phyloP scores from a whole-genome alignment of 2,113 vertebrate genomes.

The Hiodon alosoides region DNA sequence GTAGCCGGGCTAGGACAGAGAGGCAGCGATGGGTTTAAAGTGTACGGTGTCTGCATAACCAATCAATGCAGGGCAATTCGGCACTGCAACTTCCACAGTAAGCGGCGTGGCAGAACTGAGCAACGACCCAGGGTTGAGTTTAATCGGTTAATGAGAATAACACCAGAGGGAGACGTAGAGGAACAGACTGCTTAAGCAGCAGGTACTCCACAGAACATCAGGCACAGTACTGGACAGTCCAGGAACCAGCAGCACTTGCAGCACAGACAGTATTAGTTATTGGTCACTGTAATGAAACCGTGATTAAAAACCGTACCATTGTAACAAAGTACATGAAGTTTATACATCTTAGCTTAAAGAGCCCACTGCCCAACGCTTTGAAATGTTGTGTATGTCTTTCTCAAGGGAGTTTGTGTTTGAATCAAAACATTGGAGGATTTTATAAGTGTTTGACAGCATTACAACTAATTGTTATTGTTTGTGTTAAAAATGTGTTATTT shows the following conservation, averaged over 20 bases:
- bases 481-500: not conserved
- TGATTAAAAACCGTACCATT: too few relatives aligned
- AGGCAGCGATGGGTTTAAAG: not conserved
- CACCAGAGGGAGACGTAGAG: not conserved
- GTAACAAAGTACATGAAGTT: too few relatives aligned
- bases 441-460: not conserved
- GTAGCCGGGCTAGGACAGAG: not conserved
- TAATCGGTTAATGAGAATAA: not conserved
- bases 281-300: too few relatives aligned
- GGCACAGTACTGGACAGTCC: too few relatives aligned
- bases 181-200: conserved; percentile 10
- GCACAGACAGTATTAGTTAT: too few relatives aligned
- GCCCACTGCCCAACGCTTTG: too few relatives aligned
- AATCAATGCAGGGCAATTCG: too few relatives aligned
- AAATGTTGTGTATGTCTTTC: too few relatives aligned
- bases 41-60: not conserved
- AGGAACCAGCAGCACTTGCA: too few relatives aligned
- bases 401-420: too few relatives aligned
- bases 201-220: not conserved
- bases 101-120: not conserved
- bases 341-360: too few relatives aligned
- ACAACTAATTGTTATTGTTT: not conserved
- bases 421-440: not conserved
- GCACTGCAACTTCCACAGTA: not conserved
- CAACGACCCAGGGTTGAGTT: not conserved